Conservation (phyloP, 2,888 invertebrate species). For the Omphaloscelis lunosa region DNA sequence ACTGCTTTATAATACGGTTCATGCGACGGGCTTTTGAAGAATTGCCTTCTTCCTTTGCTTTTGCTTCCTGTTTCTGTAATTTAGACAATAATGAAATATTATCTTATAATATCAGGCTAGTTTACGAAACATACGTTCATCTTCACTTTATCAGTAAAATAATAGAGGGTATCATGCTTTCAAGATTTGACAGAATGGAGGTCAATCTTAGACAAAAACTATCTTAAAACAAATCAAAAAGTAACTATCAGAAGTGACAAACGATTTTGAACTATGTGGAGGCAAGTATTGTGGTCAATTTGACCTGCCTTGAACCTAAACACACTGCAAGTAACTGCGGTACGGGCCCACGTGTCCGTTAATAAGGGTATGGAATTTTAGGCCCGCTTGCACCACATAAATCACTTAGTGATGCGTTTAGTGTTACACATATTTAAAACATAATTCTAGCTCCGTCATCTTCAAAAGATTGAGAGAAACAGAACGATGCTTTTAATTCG, state of each 20-base stretch:
- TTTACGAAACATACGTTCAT: background rate
- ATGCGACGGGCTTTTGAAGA: slow-evolving; percentile 96
- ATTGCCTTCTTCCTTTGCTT: slow-evolving; percentile 95
- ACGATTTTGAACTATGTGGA: background rate
- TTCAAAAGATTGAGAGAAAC: background rate
- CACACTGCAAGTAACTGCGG: background rate
- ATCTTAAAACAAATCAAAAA: too few species aligned
- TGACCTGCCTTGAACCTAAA: background rate
- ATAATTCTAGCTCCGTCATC: background rate
- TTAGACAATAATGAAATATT: background rate
- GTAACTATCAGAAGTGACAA: background rate
- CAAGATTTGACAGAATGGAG: background rate
- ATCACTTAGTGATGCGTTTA: background rate
- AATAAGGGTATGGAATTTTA: background rate
- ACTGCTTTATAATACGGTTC: slow-evolving; percentile 98
- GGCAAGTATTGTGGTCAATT: background rate
- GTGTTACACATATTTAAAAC: background rate
- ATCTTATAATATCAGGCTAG: too few species aligned
- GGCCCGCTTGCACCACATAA: background rate
- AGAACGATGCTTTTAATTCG: background rate
- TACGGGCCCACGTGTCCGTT: background rate
- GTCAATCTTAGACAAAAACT: background rate
- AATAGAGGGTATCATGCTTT: background rate
- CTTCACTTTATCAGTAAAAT: background rate
- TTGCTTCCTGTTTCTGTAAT: slow-evolving; percentile 92